Base-by-base conservation (phyloP, 2,888 invertebrate species). In the Andrena praecox region DNA sequence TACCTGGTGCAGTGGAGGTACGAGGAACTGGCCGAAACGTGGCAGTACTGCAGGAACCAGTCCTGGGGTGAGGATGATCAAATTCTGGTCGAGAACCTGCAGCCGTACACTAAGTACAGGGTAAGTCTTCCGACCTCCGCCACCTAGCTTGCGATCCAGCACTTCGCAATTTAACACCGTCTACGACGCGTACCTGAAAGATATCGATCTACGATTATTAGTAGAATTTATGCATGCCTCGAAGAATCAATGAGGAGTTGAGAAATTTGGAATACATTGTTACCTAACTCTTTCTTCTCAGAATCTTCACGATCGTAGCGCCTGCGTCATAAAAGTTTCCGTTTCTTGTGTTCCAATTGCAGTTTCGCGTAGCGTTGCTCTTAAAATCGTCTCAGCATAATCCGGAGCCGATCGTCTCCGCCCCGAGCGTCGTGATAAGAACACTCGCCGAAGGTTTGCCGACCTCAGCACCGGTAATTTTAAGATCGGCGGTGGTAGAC, bases 21-120 rank as follows among this genome's bases (percentile, higher is more conserved):
- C 91, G 96, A 96, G 87, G 96, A 96, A 87, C 93, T 96, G 59
- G 95, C 96, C 4, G 96, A 96, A 68, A 95, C 96, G 29, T 98
- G 98, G 98, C 97, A 97, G 92, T 97, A 97, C 93, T 97, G 97
- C 92, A 95, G 96, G 64, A 97, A 97, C 91, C 96, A 96, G 89
- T 96, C 96, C 67, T 96, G 97, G 95, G 95, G 96, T 1, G 95
- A 96, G 88, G 94, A 95, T 70, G 95, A 94, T 79, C 96, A 96
- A 56, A 97, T 97, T 88, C 95, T 96, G 33, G 96, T 98, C 8
- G 96, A 97, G 85, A 96, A 97, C 87, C 95, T 99, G 67, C 96
- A 97, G 87, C 98, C 99, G 0, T 98, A 97, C 92, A 97, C 98
- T 0, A 97, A 97, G 92, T 99, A 99, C 93, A 96, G 97, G 95